Base-by-base conservation (phyloP, 2,797 vertebrate species). In the Acropternis orthonyx region DNA sequence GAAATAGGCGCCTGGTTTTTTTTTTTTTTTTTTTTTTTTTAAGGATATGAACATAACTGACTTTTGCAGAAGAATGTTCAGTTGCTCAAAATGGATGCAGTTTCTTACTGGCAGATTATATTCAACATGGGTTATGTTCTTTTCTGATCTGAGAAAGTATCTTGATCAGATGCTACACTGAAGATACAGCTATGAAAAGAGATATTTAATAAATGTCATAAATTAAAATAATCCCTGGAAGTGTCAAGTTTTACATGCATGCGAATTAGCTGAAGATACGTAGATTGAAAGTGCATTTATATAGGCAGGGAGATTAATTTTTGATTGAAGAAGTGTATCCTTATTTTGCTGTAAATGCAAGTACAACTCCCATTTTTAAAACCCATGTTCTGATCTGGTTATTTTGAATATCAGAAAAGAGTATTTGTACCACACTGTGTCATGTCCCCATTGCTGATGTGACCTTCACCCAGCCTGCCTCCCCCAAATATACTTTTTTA, bases 371-470 rank as follows among this genome's bases (percentile, higher is more conserved):
- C 4, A 2, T 13, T 72, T 61, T 3, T 48, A 17, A 58, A 49
- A 28, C 9, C 13, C 2, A 1, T 58, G 5, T 59, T 72, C 20
- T 44, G 27, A n/a, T 66, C 5, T 43, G 48, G 13, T 10, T 6
- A 3, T 23, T 69, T 48, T 54, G 9, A 39, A 16, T 11, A 8
- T 26, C 27, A 74, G 27, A 65, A 88, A 52, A 18, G 10, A 34
- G 3, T 37, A 21, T 54, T 27, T 63, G 30, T 67, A 34, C 16
- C 22, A 30, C 14, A 13, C 5, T 32, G 26, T 61, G 12, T 21
- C 11, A 2, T 6, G 20, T 56, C 28, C 1, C 1, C 3, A 5
- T 22, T 1, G 3, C 20, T 71, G 41, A 13, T 46, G 30, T 20
- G 8, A 7, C 9, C 10, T 59, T 84, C n/a, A 39, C 28, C 12